Percentiles rank a stretch among this genome's conserved stretches.
Conservation (phyloP, 35 echinoderm and acorn worm genomes). For the Apostichopus parvimensis region DNA sequence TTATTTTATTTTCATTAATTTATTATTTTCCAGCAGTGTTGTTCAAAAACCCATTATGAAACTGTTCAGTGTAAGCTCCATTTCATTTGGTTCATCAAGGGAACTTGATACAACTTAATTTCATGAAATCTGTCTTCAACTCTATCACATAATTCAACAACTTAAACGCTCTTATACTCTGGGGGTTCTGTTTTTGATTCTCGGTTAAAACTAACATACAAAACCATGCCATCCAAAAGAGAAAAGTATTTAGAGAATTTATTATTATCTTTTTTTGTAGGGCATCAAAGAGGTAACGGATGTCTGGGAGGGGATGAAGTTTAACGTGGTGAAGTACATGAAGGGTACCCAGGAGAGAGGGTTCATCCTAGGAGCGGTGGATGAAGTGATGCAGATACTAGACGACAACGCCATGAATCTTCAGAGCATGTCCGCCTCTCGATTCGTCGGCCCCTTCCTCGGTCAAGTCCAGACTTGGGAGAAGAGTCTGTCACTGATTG, state of each 20-base stretch:
- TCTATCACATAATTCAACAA: too few relatives aligned
- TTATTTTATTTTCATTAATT: too few relatives aligned
- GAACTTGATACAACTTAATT: slow-evolving; percentile 51
- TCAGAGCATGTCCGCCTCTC: slow-evolving; percentile 98
- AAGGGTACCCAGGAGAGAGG: slow-evolving; percentile 99
- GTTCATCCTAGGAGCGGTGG: slow-evolving; percentile 90
- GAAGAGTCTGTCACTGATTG: slow-evolving; percentile 95
- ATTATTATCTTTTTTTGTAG: neutral
- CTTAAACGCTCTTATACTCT: too few relatives aligned
- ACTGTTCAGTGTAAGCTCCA: slow-evolving; percentile 64
- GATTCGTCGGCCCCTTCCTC: slow-evolving; percentile 97
- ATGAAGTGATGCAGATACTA: slow-evolving; percentile 95
- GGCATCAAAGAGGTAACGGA: slow-evolving; percentile 99
- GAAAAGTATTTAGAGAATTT: neutral
- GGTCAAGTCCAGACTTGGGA: slow-evolving; percentile 92
- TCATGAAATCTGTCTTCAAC: neutral
- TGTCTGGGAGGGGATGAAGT: slow-evolving; percentile 99
- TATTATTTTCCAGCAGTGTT: too few relatives aligned
- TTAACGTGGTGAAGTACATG: slow-evolving; percentile 95
- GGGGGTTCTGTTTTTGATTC: too few relatives aligned
- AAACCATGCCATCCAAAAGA: neutral
- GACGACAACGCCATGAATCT: slow-evolving; percentile 99
- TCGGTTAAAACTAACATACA: too few relatives aligned
- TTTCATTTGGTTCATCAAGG: slow-evolving; percentile 87
- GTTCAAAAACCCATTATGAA: too few relatives aligned